Evolutionary conservation across 2,888 invertebrate species (phyloP).

Genomic region (Eupeodes latifasciatus): DNA sequence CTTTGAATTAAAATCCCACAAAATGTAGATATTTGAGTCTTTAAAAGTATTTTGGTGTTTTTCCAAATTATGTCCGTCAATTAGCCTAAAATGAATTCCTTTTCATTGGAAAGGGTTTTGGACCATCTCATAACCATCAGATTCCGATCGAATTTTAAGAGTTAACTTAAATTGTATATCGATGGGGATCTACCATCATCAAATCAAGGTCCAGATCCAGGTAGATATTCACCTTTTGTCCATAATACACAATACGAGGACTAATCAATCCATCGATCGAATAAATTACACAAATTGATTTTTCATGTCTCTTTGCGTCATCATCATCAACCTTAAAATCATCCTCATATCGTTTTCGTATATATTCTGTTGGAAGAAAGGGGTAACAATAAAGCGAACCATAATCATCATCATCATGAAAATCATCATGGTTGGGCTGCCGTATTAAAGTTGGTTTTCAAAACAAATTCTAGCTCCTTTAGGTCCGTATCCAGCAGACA

Average conservation of each 20-base stretch:
- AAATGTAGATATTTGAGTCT: constrained; percentile 7
- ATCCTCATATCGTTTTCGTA: background rate
- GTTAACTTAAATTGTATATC: background rate
- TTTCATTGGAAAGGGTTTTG: constrained; percentile 36
- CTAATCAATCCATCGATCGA: constrained; percentile 74
- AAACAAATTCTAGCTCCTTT: background rate
- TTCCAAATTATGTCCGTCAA: constrained; percentile 58
- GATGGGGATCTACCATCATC: background rate
- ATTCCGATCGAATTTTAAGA: constrained; percentile 29
- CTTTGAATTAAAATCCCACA: constrained; percentile 40
- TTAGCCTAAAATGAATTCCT: constrained; percentile 62
- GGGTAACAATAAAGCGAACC: background rate
- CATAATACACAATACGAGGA: constrained; percentile 13
- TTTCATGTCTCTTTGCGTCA: constrained; percentile 67
- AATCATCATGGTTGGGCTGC: constrained; percentile 9
- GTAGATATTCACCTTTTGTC: constrained; percentile 52
- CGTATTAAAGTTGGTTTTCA: constrained; percentile 46
- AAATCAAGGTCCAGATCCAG: background rate
- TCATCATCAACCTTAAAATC: constrained; percentile 32
- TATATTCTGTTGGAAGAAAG: background rate
- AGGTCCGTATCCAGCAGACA: background rate
- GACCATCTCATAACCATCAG: constrained; percentile 14
- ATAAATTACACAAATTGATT: constrained; percentile 75
- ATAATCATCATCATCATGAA: background rate
- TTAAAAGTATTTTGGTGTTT: constrained; percentile 71